phyloP scores from a whole-genome alignment of 1,140 invertebrate species.

The Cydia fagiglandana region DNA sequence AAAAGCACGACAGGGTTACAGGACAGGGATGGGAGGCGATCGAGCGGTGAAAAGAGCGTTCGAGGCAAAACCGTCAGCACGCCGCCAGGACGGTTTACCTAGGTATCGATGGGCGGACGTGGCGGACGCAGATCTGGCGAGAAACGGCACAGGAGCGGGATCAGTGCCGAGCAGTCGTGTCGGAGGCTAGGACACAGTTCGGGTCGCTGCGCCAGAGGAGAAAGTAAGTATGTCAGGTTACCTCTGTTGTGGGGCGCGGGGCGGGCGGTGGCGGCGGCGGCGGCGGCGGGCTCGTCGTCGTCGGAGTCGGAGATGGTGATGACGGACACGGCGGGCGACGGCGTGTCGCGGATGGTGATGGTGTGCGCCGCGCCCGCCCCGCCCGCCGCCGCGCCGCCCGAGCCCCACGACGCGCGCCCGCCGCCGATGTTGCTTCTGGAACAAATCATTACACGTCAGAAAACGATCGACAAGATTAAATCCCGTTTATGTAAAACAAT shows the following conservation, averaged over 20 bases:
- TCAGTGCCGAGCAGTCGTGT: too few species aligned
- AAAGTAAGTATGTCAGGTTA: neutral
- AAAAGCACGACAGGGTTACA: too few species aligned
- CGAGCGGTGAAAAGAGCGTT: too few species aligned
- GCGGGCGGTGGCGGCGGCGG: neutral
- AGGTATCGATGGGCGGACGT: too few species aligned
- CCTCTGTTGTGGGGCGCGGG: conserved; percentile 35
- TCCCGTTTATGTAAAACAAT: too few species aligned
- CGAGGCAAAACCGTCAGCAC: too few species aligned
- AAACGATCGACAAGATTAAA: neutral
- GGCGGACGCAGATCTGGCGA: too few species aligned
- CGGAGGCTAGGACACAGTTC: too few species aligned
- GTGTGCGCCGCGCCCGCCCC: conserved; percentile 67
- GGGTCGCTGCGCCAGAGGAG: too few species aligned
- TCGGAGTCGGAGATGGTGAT: conserved; percentile 98
- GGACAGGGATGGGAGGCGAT: conserved; percentile 33
- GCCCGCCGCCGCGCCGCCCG: conserved; percentile 77
- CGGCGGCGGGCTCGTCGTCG: conserved; percentile 83
- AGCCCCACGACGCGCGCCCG: conserved; percentile 41
- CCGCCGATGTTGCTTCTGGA: conserved; percentile 37
- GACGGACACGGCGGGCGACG: conserved; percentile 95
- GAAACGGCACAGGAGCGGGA: too few species aligned
- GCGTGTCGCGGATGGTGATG: conserved; percentile 87
- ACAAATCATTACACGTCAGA: neutral
- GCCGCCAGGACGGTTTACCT: too few species aligned